Percentiles rank a stretch among this genome's conserved stretches.
phyloP scores from a whole-genome alignment of 2,797 vertebrate species.

The Sorex maritimensis region DNA sequence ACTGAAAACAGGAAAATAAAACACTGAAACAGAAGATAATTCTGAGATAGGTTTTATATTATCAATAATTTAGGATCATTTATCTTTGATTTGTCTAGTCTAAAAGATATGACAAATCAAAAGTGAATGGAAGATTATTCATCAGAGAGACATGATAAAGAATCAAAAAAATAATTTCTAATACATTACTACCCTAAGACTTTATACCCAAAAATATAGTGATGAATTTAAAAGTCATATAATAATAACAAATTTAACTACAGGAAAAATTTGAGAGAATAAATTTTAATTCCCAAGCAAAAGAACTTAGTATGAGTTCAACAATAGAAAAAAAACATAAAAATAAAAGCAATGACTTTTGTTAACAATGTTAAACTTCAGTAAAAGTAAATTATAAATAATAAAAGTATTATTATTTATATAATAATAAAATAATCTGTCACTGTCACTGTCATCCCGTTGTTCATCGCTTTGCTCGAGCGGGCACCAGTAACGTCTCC shows the following conservation, averaged over 20 bases:
- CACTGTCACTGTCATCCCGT: too few species aligned
- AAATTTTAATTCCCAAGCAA: not conserved
- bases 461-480: too few species aligned
- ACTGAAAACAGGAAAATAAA: conserved; percentile 13
- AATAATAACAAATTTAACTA: not conserved
- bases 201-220: not conserved
- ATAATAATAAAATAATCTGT: not conserved
- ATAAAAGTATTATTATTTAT: too few species aligned
- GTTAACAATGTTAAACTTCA: conserved; percentile 33
- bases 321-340: not conserved
- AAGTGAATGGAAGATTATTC: conserved; percentile 20
- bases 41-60: not conserved
- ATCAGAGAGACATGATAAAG: not conserved
- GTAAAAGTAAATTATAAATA: not conserved
- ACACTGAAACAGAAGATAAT: conserved; percentile 29
- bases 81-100: not conserved
- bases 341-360: conserved; percentile 45
- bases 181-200: not conserved
- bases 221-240: not conserved
- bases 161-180: conserved; percentile 29
- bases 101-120: conserved; percentile 16
- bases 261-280: not conserved
- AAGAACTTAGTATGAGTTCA: not conserved
- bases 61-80: not conserved
- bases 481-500: too few species aligned